Percentiles rank a stretch among this genome's conserved stretches.
Evolutionary conservation across 2,797 vertebrate genomes (phyloP).

Genomic region (Sparus aurata): DNA sequence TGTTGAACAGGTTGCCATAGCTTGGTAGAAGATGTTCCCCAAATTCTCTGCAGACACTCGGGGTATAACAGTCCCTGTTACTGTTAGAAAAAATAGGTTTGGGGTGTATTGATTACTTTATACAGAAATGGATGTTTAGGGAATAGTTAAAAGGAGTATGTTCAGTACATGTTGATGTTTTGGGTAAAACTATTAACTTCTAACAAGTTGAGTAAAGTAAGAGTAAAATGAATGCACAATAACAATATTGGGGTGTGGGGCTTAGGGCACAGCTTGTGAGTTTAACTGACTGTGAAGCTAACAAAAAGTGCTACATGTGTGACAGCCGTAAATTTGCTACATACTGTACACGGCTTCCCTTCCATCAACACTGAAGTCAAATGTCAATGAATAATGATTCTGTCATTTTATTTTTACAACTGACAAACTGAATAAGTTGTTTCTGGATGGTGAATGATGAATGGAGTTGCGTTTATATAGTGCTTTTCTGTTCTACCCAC

Average conservation of each 20-base stretch:
- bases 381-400: conserved; percentile 50
- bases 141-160: background rate
- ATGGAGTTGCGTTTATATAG: no score
- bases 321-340: conserved; percentile 12
- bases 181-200: background rate
- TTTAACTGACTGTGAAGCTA: no score
- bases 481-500: no score
- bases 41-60: background rate
- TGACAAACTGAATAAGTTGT: conserved; percentile 23
- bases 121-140: background rate
- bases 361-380: conserved; percentile 45
- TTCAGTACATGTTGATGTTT: background rate
- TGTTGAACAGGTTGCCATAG: conserved; percentile 1
- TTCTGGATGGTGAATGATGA: background rate
- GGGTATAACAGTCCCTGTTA: background rate
- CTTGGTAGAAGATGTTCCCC: background rate
- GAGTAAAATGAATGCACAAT: background rate
- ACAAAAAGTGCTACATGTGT: background rate
- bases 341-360: conserved; percentile 16
- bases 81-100: background rate
- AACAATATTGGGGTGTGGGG: background rate
- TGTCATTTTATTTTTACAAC: conserved; percentile 47
- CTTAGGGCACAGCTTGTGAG: background rate
- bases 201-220: background rate
- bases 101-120: background rate